Evolutionary conservation across 1,140 invertebrate genomes (phyloP), one percentile per base, ranked within the genome.

Genomic region (Drosophila setifemur): DNA sequence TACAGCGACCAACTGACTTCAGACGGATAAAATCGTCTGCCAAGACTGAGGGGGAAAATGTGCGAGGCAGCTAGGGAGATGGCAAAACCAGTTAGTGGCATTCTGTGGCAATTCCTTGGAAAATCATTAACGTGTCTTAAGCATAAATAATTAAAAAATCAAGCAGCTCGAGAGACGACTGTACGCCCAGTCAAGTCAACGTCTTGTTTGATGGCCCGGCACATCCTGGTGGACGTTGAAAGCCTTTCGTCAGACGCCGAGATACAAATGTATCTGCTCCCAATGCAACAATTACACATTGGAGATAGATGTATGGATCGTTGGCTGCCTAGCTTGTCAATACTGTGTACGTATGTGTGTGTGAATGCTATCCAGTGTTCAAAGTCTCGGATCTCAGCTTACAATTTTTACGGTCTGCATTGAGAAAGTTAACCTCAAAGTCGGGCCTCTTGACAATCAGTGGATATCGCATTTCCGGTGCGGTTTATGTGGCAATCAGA

Each of bases 81-180:
- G 43, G 58, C n/a, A 29, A 64, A 66, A 66, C 61, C 61, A 66
- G 61, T 66, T 64, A n/a, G 23, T 48, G 29, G 55, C 60, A 63
- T 61, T 63, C 60, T 63, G 42, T 49, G 76, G 44, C 70, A 47
- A 63, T 83, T 83, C 74, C 79, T 58, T 42, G 70, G 79, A 83
- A 83, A 85, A 83, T 83, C 74, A 86, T 83, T 74, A 83, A 86
- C 79, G 79, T 79, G 79, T 83, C 74, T 83, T 85, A 79, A 73
- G 81, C 81, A 85, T 83, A 83, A 86, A 83, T 86, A 83, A 83
- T 83, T 83, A 83, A 83, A 83, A 85, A 70, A 70, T 49, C 57
- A 72, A 55, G 35, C 60, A 12, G 53, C 53, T 52, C 21, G 42
- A 29, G 50, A 57, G 53, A 43, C 26, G 60, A 71, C 52, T 73